Conservation (phyloP, 2,888 invertebrate genomes). For the Boloria selene region DNA sequence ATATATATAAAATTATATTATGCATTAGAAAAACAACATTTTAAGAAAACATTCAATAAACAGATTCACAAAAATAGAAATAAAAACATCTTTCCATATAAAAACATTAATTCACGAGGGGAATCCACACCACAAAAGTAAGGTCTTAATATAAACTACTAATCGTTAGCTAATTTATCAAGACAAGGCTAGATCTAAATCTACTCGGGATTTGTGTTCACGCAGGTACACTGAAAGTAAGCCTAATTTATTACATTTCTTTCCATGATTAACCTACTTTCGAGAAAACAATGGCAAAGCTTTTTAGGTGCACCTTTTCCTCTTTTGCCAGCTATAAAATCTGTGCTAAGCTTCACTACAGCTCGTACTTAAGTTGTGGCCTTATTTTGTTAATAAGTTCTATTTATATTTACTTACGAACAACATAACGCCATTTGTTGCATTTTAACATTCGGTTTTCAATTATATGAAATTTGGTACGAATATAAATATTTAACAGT, state of each 20-base stretch:
- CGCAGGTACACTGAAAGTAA: slow-evolving; percentile 33
- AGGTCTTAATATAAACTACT: slow-evolving; percentile 22
- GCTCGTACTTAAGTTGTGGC: neutral
- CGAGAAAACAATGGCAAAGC: slow-evolving; percentile 21
- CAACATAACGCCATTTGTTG: neutral
- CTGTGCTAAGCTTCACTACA: slow-evolving; percentile 14
- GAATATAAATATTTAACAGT: too few relatives aligned
- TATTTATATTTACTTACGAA: neutral
- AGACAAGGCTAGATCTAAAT: slow-evolving; percentile 34
- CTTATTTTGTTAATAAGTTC: slow-evolving; percentile 15
- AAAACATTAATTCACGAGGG: slow-evolving; percentile 8
- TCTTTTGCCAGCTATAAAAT: slow-evolving; percentile 14
- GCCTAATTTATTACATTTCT: slow-evolving; percentile 31
- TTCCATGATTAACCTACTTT: slow-evolving; percentile 31
- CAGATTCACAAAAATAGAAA: slow-evolving; percentile 7
- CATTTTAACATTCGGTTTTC: too few relatives aligned
- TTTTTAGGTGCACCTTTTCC: slow-evolving; percentile 16
- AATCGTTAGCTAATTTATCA: slow-evolving; percentile 33
- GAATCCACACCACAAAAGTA: slow-evolving; percentile 19
- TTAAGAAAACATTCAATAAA: neutral
- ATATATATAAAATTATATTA: too few relatives aligned
- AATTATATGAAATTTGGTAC: too few relatives aligned
- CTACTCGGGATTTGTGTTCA: slow-evolving; percentile 36
- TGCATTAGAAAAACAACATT: too few relatives aligned
- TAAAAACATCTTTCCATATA: neutral